These are phyloP conservation scores for Hiodon tergisus DNA, from an alignment of 2,113 vertebrate genomes.

Conservation along the genomic window DNA sequence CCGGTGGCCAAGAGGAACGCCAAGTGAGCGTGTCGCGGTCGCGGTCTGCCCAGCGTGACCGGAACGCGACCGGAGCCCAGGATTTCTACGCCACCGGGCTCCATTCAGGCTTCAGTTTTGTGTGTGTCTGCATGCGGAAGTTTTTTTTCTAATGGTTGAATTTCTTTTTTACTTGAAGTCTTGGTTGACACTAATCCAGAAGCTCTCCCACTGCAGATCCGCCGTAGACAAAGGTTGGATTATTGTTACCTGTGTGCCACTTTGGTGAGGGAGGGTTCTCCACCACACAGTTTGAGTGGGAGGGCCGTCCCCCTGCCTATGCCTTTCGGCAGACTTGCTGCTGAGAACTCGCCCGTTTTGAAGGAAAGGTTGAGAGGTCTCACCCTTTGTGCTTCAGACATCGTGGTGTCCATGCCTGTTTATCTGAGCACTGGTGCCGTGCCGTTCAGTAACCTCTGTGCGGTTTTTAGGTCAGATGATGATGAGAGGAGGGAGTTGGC, in stretches of 20 bases:
- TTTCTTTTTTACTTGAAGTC: constrained; percentile 69
- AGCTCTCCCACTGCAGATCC: constrained; percentile 35
- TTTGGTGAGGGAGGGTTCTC: neutral
- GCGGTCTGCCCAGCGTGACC: neutral
- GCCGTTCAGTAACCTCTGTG: no score
- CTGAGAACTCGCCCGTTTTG: constrained; percentile 64
- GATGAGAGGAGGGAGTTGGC: constrained; percentile 35
- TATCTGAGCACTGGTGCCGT: constrained; percentile 33
- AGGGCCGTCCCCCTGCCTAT: constrained; percentile 26
- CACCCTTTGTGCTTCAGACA: constrained; percentile 47
- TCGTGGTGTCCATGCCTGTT: constrained; percentile 47
- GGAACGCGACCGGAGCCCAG: neutral
- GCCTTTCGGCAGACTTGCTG: constrained; percentile 59
- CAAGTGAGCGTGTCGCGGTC: constrained; percentile 46
- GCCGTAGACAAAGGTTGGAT: neutral
- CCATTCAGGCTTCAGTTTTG: neutral
- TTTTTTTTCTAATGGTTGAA: constrained; percentile 46
- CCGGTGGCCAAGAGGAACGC: constrained; percentile 73
- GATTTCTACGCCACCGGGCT: no score
- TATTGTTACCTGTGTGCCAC: no score
- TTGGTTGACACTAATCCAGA: constrained; percentile 63
- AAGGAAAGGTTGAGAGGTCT: constrained; percentile 41
- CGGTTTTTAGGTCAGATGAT: constrained; percentile 30
- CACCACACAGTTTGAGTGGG: neutral
- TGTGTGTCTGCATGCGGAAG: constrained; percentile 53